Base-by-base conservation (phyloP, 2,888 invertebrate genomes). In the Pecten maximus region DNA sequence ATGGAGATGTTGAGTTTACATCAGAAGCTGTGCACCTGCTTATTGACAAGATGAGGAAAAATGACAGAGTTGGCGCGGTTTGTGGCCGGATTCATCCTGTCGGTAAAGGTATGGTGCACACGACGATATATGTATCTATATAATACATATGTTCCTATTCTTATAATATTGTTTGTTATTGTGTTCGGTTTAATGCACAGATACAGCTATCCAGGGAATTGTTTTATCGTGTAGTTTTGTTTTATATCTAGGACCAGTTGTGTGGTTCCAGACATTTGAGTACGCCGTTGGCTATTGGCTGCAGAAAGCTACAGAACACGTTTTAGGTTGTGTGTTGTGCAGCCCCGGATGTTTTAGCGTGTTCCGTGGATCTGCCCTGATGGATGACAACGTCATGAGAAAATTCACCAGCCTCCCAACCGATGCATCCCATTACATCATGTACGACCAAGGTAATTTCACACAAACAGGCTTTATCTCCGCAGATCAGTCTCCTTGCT, bases 241-340 rank as follows among this genome's bases (percentile, higher is more conserved):
- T 40, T 88, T 50, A 50, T 50, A 19, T 87, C 93, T 10, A 97
- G 98, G 99, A 90, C 98, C 99, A 0, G 99, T 99, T 99, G 99
- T 99, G 92, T 99, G 99, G 99, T 99, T 99, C 97, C 99, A 99
- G 97, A 98, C 98, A 97, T 99, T 99, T 97, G 99, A 99, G 97
- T 99, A 99, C 97, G 99, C 99, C 88, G 99, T 99, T 96, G 99
- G 99, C 95, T 99, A 99, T 98, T 99, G 99, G 99, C 98, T 99
- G 96, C 99, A 99, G 97, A 99, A 99, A 97, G 99, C 99, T 60
- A 99, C 99, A 8, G 99, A 99, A 97, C 99, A 99, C 97, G 99
- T 99, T 98, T 99, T 99, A 96, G 99, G 99, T 89, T 99, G 99
- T 97, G 98, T 99, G 2, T 97, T 99, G 39, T 99, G 98, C 96